A percentile compares a stretch with the other conserved stretches of the same genome.
These are phyloP conservation scores for Himalopsyche kuldschensis DNA, from an alignment of 2,888 invertebrate species.

Conservation along the genomic window DNA sequence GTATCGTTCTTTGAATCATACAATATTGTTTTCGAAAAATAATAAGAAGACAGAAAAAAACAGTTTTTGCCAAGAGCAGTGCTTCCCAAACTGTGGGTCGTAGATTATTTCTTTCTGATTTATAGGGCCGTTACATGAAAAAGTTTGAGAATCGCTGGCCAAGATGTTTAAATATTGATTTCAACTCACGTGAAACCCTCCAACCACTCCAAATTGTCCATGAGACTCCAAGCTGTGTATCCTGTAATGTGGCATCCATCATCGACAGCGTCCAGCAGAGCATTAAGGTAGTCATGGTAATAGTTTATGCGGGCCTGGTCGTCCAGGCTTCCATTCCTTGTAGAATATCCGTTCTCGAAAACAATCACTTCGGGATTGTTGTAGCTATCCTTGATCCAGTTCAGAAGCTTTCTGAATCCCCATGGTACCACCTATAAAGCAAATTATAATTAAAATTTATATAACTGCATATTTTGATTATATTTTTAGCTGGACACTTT, in stretches of 20 bases:
- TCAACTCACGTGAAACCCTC: conserved; percentile 42
- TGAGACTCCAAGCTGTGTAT: conserved; percentile 44
- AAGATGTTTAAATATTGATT: neutral
- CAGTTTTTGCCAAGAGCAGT: too few relatives aligned
- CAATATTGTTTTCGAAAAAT: too few relatives aligned
- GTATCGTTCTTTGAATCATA: too few relatives aligned
- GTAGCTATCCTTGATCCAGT: conserved; percentile 61
- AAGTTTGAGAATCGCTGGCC: too few relatives aligned
- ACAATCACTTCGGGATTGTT: conserved; percentile 59
- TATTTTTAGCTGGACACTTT: too few relatives aligned
- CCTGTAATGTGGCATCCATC: conserved; percentile 42
- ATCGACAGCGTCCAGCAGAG: conserved; percentile 43
- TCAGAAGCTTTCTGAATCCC: conserved; percentile 57
- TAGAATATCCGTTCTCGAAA: conserved; percentile 63
- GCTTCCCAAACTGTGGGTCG: too few relatives aligned
- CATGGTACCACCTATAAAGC: conserved; percentile 46
- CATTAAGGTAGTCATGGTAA: conserved; percentile 39
- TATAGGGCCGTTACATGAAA: too few relatives aligned
- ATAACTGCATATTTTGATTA: too few relatives aligned
- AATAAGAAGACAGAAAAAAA: too few relatives aligned
- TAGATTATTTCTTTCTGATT: too few relatives aligned
- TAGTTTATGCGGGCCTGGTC: conserved; percentile 45
- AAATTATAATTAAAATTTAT: neutral
- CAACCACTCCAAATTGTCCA: conserved; percentile 45
- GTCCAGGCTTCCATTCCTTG: conserved; percentile 47